Base-by-base conservation (phyloP, 2,797 vertebrate species). In the Sphaeramia orbicularis region DNA sequence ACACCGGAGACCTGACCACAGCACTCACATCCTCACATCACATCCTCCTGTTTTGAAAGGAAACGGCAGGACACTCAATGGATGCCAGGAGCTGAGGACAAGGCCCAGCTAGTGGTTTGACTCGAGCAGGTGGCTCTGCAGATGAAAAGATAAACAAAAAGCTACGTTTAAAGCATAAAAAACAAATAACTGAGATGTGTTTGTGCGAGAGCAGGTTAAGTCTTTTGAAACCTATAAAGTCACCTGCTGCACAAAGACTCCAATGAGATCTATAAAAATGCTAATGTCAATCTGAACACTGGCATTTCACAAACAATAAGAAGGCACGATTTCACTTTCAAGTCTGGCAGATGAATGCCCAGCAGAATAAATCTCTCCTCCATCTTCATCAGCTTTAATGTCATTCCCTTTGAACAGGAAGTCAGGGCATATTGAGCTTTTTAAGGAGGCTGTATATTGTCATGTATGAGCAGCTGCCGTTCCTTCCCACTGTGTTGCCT, bases 371-470 rank as follows among this genome's bases (percentile, higher is more conserved):
- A 78, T 65, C 65, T 60, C 45, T 21, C 42, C 74, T 79, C 65
- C 36, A 47, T 74, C 76, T 66, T 71, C 80, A 86, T 85, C 78
- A 74, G 61, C 81, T 92, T 90, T 86, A 90, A 90, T 86, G 88
- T n/a, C 59, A 91, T 89, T 91, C 90, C 85, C 80, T 92, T 88
- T 90, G 84, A 91, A 90, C 53, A 80, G 66, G 75, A 87, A 83
- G 67, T 41, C 56, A 36, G 14, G 50, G 57, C 77, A 71, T 50
- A 73, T 56, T 1, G 35, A 50, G 70, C 19, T 50, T 76, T 75
- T 77, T 71, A 64, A 30, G 40, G 45, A 81, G 74, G 78, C 74
- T 82, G 76, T 74, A 73, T 62, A 84, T 84, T 82, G 82, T 91
- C 86, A 85, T 79, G 72, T 81, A 68, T 49, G 61, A 81, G 77